Conservation (phyloP, 2,888 invertebrate species). For the Anagyrus pseudococci region DNA sequence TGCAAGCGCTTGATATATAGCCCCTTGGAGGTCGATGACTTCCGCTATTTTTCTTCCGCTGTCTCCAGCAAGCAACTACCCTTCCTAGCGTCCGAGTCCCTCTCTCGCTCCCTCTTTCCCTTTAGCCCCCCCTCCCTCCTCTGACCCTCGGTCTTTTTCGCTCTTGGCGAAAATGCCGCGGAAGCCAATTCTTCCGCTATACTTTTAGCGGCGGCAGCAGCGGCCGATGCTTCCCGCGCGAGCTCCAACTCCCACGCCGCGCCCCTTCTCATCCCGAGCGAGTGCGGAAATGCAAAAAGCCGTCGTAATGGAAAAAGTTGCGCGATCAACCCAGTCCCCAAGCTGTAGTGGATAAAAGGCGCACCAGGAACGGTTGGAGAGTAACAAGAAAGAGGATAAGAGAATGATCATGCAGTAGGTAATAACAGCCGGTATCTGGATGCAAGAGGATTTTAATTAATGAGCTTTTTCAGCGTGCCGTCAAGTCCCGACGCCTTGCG, state of each 20-base stretch:
- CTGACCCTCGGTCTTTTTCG: not conserved
- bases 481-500: too few relatives aligned
- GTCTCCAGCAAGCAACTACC: constrained; percentile 65
- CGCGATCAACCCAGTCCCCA: not conserved
- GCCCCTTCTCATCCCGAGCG: not conserved
- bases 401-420: not conserved
- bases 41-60: constrained; percentile 69
- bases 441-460: too few relatives aligned
- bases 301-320: constrained; percentile 35
- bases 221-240: constrained; percentile 4
- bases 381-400: not conserved
- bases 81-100: constrained; percentile 47
- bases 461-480: too few relatives aligned
- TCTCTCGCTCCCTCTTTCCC: constrained; percentile 42
- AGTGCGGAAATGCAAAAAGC: constrained; percentile 44
- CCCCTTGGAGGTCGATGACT: constrained; percentile 69
- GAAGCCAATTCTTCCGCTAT: constrained; percentile 35
- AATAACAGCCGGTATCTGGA: too few relatives aligned
- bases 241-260: not conserved
- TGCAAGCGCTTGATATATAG: constrained; percentile 64
- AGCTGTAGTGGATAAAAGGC: not conserved
- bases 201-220: constrained; percentile 13
- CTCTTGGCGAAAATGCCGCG: constrained; percentile 27
- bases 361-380: too few relatives aligned
- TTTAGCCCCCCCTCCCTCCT: constrained; percentile 42